Conservation (phyloP, 2,888 invertebrate genomes). For the Marronus borbonicus region DNA sequence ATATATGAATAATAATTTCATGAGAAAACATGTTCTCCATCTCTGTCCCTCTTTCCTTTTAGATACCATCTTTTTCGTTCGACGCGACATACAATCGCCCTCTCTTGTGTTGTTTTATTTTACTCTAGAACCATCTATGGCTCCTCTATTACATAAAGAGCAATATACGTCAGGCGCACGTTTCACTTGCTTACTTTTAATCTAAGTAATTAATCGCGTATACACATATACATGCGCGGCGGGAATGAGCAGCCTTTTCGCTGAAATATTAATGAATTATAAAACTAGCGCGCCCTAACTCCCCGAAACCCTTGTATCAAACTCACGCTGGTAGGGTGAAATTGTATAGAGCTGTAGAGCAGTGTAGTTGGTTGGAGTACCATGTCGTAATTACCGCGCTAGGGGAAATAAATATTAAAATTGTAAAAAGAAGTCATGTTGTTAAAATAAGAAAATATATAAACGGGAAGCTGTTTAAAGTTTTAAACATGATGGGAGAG, state of each 20-base stretch:
- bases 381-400: too few relatives aligned
- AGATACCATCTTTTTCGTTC: constrained; percentile 4
- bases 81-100: too few relatives aligned
- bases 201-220: constrained; percentile 21
- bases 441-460: too few relatives aligned
- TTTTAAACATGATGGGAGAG: too few relatives aligned
- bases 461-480: too few relatives aligned
- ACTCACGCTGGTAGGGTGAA: too few relatives aligned
- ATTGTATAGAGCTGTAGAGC: too few relatives aligned
- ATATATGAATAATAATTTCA: constrained; percentile 16
- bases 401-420: too few relatives aligned
- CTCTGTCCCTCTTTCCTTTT: not conserved
- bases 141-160: not conserved
- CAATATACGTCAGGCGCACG: not conserved
- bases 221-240: not conserved
- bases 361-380: too few relatives aligned
- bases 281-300: not conserved
- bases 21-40: not conserved
- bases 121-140: not conserved
- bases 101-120: not conserved
- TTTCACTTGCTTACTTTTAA: constrained; percentile 23
- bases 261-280: constrained; percentile 24
- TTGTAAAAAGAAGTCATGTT: too few relatives aligned
- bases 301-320: too few relatives aligned
- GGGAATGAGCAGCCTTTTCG: not conserved